phyloP scores from a whole-genome alignment of 2,888 invertebrate genomes.

The Microplitis deprimator region DNA sequence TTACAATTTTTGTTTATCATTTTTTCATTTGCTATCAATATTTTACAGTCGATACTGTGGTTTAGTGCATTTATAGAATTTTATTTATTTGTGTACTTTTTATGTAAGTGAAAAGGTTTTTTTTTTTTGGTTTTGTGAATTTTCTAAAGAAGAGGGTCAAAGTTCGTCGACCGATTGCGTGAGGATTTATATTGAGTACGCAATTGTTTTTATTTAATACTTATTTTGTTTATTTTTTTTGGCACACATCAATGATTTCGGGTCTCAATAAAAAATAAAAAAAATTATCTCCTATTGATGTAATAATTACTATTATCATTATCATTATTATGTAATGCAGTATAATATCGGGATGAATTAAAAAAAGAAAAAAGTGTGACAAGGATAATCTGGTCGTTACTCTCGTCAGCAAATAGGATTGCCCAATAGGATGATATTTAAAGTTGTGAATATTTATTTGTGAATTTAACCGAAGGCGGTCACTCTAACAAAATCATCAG shows the following conservation, averaged over 20 bases:
- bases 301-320: not conserved
- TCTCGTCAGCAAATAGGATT: not conserved
- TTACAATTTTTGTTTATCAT: not conserved
- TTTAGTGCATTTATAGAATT: not conserved
- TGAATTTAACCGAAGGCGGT: conserved; percentile 12
- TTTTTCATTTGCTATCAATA: conserved; percentile 5
- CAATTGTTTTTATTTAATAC: conserved; percentile 18
- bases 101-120: not conserved
- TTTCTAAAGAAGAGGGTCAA: not conserved
- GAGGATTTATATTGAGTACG: conserved; percentile 12
- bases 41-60: conserved; percentile 2
- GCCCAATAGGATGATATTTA: conserved; percentile 1
- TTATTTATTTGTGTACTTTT: not conserved
- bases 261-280: too few relatives aligned
- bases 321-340: not conserved
- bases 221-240: not conserved
- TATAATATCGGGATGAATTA: not conserved
- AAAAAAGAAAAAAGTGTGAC: not conserved
- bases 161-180: conserved; percentile 29
- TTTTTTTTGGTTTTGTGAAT: not conserved
- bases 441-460: conserved; percentile 20
- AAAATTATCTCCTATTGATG: too few relatives aligned
- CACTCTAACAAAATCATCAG: conserved; percentile 4
- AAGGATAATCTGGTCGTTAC: conserved; percentile 4
- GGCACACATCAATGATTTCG: not conserved